Evolutionary conservation across 1,140 invertebrate species (phyloP).

Genomic region (Bombus polaris): DNA sequence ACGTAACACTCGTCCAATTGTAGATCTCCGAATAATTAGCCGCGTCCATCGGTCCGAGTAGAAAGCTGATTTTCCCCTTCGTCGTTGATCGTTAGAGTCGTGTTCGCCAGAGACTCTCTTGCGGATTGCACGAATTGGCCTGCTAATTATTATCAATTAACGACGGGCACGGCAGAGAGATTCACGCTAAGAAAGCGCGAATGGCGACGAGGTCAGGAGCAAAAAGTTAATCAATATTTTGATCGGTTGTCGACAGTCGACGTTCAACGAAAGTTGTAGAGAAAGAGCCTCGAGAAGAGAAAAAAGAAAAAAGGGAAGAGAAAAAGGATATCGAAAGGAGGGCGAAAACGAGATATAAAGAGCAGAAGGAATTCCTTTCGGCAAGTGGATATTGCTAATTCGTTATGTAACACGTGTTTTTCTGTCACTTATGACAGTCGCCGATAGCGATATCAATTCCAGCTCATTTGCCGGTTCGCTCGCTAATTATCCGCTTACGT

Average conservation of each 20-base stretch:
- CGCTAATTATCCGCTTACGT: constrained; percentile 46
- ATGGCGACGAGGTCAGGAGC: background rate
- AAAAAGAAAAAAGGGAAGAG: background rate
- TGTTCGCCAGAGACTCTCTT: background rate
- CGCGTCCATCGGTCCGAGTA: no score
- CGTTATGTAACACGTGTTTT: constrained; percentile 43
- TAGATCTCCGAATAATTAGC: background rate
- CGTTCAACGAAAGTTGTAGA: background rate
- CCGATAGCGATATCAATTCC: constrained; percentile 33
- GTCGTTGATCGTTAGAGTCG: background rate
- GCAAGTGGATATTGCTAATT: constrained; percentile 9
- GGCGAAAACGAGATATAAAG: background rate
- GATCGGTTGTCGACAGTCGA: constrained; percentile 4
- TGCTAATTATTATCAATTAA: constrained; percentile 41
- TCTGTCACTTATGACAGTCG: constrained; percentile 14
- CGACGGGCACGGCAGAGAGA: background rate
- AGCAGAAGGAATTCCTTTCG: background rate
- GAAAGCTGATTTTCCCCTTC: constrained; percentile 7
- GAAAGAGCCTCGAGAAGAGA: no score
- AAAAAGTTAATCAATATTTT: constrained; percentile 36
- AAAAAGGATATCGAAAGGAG: background rate
- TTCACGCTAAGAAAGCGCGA: background rate
- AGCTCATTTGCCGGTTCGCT: constrained; percentile 3
- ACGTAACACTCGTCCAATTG: background rate
- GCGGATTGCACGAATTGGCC: background rate